Base-by-base conservation (phyloP, 2,113 vertebrate genomes). In the Ploceus nigricollis region DNA sequence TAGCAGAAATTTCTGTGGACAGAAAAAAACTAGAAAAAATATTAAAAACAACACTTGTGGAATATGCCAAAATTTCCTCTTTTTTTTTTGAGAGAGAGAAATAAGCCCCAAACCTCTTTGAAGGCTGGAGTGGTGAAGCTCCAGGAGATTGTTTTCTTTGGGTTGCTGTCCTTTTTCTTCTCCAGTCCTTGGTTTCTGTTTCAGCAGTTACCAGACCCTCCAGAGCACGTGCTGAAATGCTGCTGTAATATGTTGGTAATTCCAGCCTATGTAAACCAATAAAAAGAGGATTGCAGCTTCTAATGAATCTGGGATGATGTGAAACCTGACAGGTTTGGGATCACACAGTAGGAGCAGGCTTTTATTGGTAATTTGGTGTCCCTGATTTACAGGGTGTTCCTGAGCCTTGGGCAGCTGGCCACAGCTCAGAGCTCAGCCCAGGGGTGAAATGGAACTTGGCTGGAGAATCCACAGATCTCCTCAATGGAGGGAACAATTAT, bases 311-410 rank as follows among this genome's bases (percentile, higher is more conserved):
- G 79, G 57, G 94, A 95, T 96, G 86, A 97, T 97, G 97, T 96
- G 96, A 70, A 96, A 93, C 56, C 81, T 97, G 97, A 98, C 97
- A 96, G 93, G 84, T 95, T 96, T 97, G 75, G 95, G 96, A 96
- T 96, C 96, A 69, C 96, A 97, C 97, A 97, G 97, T 94, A 97
- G 96, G 96, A 97, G 83, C 91, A 45, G 28, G 80, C 93, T 97
- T 97, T 97, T 96, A 96, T 94, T 94, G 96, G 94, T 96, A 71
- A 95, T 97, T 97, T 94, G 94, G 97, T 97, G 96, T 94, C 96
- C 95, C 90, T 96, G 97, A 98, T 98, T 98, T 98, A 97, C 97
- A 94, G 94, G 31, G 94, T 96, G 97, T 94, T 96, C 95, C 92
- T 76, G 86, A 96, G 87, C 73, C 60, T 87, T 66, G 86, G 97